Conservation (phyloP, 2,113 vertebrate species). For the Xiphias gladius region DNA sequence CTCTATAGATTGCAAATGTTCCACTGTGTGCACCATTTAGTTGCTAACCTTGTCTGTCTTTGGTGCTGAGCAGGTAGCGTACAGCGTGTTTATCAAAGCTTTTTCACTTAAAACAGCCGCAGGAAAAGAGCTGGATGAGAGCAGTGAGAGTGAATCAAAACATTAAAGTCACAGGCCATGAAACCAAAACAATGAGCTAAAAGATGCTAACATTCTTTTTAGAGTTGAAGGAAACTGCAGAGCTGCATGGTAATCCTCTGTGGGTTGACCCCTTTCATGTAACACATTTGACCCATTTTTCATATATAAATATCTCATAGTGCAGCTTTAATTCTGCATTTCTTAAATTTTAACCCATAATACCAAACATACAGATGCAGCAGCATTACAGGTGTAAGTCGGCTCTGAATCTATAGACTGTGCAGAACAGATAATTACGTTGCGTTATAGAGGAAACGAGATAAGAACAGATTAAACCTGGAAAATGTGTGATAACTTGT, state of each 20-base stretch:
- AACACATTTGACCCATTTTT: neutral
- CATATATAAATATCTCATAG: neutral
- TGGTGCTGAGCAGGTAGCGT: neutral
- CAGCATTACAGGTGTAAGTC: constrained; percentile 5
- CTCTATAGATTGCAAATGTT: neutral
- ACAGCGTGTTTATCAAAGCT: neutral
- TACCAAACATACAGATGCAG: neutral
- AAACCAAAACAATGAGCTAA: neutral
- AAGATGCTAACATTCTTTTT: neutral
- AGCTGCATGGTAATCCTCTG: neutral
- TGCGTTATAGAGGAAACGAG: constrained; percentile 17
- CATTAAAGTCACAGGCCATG: neutral
- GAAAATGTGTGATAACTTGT: constrained; percentile 1
- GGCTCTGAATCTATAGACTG: constrained; percentile 8
- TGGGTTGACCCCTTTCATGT: neutral
- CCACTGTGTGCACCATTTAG: neutral
- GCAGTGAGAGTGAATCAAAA: neutral
- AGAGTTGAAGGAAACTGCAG: too few relatives aligned
- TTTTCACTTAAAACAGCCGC: neutral
- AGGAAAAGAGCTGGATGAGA: too few relatives aligned
- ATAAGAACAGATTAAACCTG: neutral
- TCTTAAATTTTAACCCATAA: neutral
- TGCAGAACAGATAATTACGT: constrained; percentile 11
- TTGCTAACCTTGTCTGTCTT: neutral
- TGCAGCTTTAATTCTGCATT: constrained; percentile 4